Evolutionary conservation across 2,888 invertebrate genomes (phyloP).

Genomic region (Lysandra coridon): DNA sequence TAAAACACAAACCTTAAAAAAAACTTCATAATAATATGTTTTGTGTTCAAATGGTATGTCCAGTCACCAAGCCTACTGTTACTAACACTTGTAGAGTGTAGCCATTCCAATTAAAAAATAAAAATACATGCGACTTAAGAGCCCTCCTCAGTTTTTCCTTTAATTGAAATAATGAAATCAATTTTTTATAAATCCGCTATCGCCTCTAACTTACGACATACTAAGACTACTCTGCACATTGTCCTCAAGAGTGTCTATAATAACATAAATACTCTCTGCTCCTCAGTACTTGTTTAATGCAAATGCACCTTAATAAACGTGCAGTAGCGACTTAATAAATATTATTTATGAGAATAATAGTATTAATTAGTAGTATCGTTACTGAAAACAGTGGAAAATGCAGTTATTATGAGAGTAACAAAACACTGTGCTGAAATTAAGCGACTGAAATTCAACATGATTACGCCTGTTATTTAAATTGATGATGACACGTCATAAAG

Average conservation of each 20-base stretch:
- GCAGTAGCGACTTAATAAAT: slow-evolving; percentile 18
- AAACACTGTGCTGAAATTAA: not conserved
- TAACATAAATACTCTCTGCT: slow-evolving; percentile 42
- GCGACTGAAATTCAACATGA: not conserved
- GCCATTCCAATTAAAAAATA: too few species aligned
- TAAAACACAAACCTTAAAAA: too few species aligned
- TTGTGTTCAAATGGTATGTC: too few species aligned
- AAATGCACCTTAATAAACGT: slow-evolving; percentile 31
- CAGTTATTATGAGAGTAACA: not conserved
- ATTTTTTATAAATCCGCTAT: slow-evolving; percentile 30
- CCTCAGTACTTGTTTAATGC: slow-evolving; percentile 39
- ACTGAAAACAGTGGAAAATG: not conserved
- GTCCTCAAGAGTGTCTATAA: slow-evolving; percentile 41
- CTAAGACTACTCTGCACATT: slow-evolving; percentile 39
- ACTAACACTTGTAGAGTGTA: too few species aligned
- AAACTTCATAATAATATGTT: too few species aligned
- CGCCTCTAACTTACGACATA: slow-evolving; percentile 31
- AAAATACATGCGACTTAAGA: too few species aligned
- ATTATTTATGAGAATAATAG: slow-evolving; percentile 1
- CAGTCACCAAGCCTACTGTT: too few species aligned
- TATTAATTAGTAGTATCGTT: not conserved
- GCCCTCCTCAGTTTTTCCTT: too few species aligned
- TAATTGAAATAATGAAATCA: too few species aligned
- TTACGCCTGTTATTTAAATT: too few species aligned
- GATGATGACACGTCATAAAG: too few species aligned